Conservation (phyloP, 2,888 invertebrate genomes). For the Drosophila kanekoi region DNA sequence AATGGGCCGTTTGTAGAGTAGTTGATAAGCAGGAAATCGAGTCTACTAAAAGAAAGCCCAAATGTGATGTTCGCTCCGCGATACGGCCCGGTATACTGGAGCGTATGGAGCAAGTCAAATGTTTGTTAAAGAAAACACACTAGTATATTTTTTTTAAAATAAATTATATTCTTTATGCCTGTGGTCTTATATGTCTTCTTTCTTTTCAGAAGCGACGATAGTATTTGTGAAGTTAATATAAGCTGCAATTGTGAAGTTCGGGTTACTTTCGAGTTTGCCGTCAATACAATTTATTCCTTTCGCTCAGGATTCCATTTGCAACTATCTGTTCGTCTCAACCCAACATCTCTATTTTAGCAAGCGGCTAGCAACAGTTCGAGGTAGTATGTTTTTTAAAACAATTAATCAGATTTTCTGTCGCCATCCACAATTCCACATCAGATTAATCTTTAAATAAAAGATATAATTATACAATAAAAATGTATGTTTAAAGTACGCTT, state of each 20-base stretch:
- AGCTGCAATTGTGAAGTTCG: not conserved
- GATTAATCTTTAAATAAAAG: not conserved
- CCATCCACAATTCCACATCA: not conserved
- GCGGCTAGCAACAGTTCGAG: not conserved
- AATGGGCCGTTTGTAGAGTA: slow-evolving; percentile 49
- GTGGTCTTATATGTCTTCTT: slow-evolving; percentile 12
- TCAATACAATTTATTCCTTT: not conserved
- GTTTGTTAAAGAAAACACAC: slow-evolving; percentile 3
- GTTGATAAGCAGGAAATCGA: not conserved
- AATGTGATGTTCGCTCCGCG: slow-evolving; percentile 15
- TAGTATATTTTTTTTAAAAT: slow-evolving; percentile 5
- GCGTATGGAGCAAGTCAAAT: slow-evolving; percentile 45
- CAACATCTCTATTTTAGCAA: not conserved
- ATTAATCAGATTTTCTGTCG: not conserved
- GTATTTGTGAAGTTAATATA: not conserved
- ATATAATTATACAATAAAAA: not conserved
- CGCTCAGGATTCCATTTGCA: not conserved
- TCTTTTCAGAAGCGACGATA: slow-evolving; percentile 54
- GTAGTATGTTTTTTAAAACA: not conserved
- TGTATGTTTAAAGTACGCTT: not conserved
- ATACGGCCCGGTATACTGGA: slow-evolving; percentile 50
- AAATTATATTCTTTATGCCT: slow-evolving; percentile 11
- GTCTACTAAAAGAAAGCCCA: slow-evolving; percentile 4
- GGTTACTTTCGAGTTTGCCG: not conserved
- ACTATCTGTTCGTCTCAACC: not conserved